Percentiles rank a stretch among this genome's conserved stretches.
Evolutionary conservation across 2,113 vertebrate genomes (phyloP).

Genomic region (Sceloporus tristichus): DNA sequence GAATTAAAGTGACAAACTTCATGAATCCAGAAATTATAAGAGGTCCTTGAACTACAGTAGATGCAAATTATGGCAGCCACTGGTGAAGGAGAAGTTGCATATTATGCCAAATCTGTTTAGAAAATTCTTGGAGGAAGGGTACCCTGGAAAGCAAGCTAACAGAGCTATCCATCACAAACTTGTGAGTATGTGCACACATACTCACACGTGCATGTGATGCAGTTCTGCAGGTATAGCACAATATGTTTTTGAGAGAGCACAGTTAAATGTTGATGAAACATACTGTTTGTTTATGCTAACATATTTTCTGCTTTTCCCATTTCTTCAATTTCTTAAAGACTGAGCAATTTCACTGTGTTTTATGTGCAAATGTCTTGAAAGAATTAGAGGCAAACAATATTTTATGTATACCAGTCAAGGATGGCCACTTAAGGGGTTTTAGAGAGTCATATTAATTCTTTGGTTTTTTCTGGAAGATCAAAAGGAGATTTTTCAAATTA

Average conservation of each 20-base stretch:
- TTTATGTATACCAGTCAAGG: constrained; percentile 16
- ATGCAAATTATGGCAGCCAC: too few relatives aligned
- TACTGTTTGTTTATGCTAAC: constrained; percentile 31
- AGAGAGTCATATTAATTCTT: constrained; percentile 61
- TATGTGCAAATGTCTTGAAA: background rate
- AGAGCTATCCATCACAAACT: too few relatives aligned
- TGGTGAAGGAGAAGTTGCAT: too few relatives aligned
- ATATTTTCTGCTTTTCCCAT: background rate
- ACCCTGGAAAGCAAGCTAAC: background rate
- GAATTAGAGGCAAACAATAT: background rate
- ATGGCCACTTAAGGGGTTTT: constrained; percentile 46
- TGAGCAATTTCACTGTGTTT: constrained; percentile 1
- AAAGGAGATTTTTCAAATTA: constrained; percentile 62
- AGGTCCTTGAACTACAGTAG: too few relatives aligned
- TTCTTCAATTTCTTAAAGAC: background rate
- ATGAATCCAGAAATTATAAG: too few relatives aligned
- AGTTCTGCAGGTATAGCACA: background rate
- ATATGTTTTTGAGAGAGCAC: background rate
- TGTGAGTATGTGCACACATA: too few relatives aligned
- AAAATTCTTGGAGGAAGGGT: too few relatives aligned
- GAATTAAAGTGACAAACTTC: too few relatives aligned
- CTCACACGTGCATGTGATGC: too few relatives aligned
- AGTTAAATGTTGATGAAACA: background rate
- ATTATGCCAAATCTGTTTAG: too few relatives aligned
- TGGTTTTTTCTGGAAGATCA: constrained; percentile 67